A percentile compares a stretch with the other conserved stretches of the same genome.
phyloP scores from a whole-genome alignment of 2,797 vertebrate genomes.

The Mormyrops boulengeri region DNA sequence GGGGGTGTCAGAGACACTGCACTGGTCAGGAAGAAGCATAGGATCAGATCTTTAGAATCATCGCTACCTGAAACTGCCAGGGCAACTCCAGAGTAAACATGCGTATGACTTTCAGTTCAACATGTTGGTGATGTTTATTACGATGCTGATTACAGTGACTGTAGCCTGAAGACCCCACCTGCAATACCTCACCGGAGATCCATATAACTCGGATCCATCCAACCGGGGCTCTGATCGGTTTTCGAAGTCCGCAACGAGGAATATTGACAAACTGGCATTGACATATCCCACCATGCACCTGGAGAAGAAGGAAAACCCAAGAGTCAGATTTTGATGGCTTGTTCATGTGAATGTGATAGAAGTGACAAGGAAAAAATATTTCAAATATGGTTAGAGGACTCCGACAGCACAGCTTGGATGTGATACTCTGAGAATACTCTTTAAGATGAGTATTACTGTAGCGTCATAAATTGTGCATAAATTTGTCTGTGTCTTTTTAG shows the following conservation, averaged over 20 bases:
- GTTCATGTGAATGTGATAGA: neutral
- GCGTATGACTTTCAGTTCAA: neutral
- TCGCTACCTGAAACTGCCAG: neutral
- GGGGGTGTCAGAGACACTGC: neutral
- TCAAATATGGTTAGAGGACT: neutral
- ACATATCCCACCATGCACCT: conserved; percentile 91
- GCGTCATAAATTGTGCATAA: neutral
- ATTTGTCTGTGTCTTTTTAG: neutral
- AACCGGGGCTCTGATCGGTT: conserved; percentile 70
- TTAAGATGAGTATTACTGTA: neutral
- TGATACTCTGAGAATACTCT: neutral
- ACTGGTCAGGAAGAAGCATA: neutral
- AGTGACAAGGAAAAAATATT: neutral
- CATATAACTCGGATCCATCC: conserved; percentile 67
- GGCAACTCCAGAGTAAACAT: neutral
- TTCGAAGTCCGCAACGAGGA: conserved; percentile 83
- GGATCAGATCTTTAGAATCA: neutral
- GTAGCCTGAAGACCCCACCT: conserved; percentile 55
- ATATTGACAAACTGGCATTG: conserved; percentile 84
- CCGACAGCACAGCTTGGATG: neutral
- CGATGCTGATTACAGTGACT: neutral
- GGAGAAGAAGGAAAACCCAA: neutral
- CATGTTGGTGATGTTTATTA: neutral
- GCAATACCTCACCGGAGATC: conserved; percentile 76
- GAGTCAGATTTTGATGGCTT: neutral